A percentile compares a stretch with the other conserved stretches of the same genome.
Conservation (phyloP, 2,888 invertebrate species). For the Rhagonycha fulva region DNA sequence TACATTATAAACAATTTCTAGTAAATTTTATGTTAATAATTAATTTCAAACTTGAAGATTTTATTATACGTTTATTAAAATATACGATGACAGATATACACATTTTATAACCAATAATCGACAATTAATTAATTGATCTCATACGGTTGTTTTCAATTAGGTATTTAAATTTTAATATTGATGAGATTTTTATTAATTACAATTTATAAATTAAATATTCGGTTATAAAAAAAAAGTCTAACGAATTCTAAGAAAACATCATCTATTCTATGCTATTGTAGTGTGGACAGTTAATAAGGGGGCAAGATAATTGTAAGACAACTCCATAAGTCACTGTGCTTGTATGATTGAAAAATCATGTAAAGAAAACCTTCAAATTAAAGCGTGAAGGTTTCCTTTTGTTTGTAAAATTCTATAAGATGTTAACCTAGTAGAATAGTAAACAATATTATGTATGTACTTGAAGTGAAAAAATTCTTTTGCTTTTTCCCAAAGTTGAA, state of each 20-base stretch:
- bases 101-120: slow-evolving; percentile 2
- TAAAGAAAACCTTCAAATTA: slow-evolving; percentile 14
- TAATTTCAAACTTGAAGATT: neutral
- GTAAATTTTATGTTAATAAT: neutral
- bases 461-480: neutral
- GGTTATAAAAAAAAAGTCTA: neutral
- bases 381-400: slow-evolving; percentile 14
- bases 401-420: slow-evolving; percentile 1
- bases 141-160: neutral
- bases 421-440: neutral
- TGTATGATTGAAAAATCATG: slow-evolving; percentile 14
- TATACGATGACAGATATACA: slow-evolving; percentile 6
- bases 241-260: neutral
- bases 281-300: neutral
- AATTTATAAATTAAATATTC: neutral
- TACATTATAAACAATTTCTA: neutral
- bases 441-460: neutral
- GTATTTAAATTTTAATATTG: neutral
- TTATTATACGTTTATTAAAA: slow-evolving; percentile 2
- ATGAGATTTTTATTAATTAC: neutral
- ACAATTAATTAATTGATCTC: neutral
- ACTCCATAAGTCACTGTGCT: slow-evolving; percentile 11
- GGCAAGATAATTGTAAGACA: neutral
- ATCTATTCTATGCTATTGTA: neutral
- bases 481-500: neutral